Percentiles rank a stretch among this genome's conserved stretches.
phyloP scores from a whole-genome alignment of 2,797 vertebrate species.

The Poeciliopsis gracilis region DNA sequence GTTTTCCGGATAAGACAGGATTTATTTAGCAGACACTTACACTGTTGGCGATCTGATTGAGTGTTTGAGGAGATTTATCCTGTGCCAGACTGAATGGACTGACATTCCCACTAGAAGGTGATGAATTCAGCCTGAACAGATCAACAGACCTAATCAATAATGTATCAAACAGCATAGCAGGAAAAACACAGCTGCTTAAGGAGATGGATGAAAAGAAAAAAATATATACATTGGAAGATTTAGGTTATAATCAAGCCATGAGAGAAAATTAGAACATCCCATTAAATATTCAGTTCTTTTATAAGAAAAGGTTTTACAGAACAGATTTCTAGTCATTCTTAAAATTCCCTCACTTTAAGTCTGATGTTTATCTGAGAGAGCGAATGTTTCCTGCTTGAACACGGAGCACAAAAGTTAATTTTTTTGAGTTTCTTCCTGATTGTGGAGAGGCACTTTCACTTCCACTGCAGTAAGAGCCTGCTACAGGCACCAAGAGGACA shows the following conservation, averaged over 20 bases:
- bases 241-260: neutral
- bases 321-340: neutral
- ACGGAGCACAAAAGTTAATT: neutral
- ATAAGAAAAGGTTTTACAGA: neutral
- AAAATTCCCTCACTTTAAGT: neutral
- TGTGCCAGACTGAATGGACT: slow-evolving; percentile 83
- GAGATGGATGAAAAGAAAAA: neutral
- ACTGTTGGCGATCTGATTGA: slow-evolving; percentile 73
- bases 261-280: neutral
- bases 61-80: slow-evolving; percentile 81
- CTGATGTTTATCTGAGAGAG: neutral
- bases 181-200: neutral
- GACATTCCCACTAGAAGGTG: slow-evolving; percentile 84
- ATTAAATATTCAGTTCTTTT: neutral
- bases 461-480: neutral
- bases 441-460: neutral
- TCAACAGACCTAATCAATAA: slow-evolving; percentile 15
- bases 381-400: neutral
- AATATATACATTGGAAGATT: neutral
- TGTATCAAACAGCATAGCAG: neutral
- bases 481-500: neutral
- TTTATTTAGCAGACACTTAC: slow-evolving; percentile 60
- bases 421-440: neutral
- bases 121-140: slow-evolving; percentile 85
- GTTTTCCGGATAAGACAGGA: neutral